Conservation (phyloP, 2,113 vertebrate genomes). For the Colossoma macropomum region DNA sequence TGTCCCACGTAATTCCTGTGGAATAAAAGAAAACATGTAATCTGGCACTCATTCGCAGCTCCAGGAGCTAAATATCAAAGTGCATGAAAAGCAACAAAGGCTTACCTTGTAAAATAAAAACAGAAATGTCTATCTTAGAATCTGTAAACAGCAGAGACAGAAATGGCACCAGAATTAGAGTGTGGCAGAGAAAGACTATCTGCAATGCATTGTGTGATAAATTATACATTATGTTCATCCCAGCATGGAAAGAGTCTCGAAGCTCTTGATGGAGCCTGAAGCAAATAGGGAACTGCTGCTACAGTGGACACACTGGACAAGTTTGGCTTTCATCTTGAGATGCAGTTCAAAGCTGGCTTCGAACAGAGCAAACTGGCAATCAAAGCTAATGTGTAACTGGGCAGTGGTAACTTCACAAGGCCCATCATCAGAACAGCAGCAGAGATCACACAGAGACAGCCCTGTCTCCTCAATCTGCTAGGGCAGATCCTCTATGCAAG, state of each 20-base stretch:
- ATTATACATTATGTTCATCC: constrained; percentile 73
- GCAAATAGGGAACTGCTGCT: constrained; percentile 67
- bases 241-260: constrained; percentile 55
- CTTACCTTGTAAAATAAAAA: constrained; percentile 55
- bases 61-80: constrained; percentile 62
- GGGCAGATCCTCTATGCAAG: constrained; percentile 61
- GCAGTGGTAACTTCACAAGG: constrained; percentile 71
- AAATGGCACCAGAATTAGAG: constrained; percentile 61
- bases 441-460: constrained; percentile 66
- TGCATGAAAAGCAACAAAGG: constrained; percentile 64
- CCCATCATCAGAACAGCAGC: constrained; percentile 59
- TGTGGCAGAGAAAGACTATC: constrained; percentile 53
- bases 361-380: constrained; percentile 76
- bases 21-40: constrained; percentile 22
- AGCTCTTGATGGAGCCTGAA: constrained; percentile 67
- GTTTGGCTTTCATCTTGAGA: constrained; percentile 77
- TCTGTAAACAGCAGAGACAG: constrained; percentile 58
- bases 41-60: constrained; percentile 45
- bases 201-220: constrained; percentile 67
- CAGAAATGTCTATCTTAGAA: constrained; percentile 44
- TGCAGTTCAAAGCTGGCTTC: constrained; percentile 68
- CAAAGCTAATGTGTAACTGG: constrained; percentile 74
- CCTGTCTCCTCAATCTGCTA: constrained; percentile 61
- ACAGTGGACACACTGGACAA: constrained; percentile 70
- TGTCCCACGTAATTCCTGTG: constrained; percentile 14